Evolutionary conservation across 1,140 invertebrate species (phyloP), one percentile per base, ranked within the genome.

Genomic region (Atta cephalotes): DNA sequence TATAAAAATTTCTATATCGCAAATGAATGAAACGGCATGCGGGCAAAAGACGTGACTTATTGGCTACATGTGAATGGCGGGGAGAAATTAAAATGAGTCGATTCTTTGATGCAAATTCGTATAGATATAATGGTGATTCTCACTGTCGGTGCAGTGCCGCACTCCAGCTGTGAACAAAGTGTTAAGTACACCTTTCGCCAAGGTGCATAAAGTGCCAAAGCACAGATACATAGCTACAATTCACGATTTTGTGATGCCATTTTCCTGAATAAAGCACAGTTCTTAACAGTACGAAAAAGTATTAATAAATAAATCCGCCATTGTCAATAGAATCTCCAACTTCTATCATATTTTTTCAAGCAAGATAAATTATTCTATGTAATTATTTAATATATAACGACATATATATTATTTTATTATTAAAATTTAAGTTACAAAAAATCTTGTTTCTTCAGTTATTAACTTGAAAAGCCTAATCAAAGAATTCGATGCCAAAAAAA

Each of bases 91-190:
- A 91, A 88, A 93, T 92, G 89, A 92, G 35, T 88, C 35, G 25
- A 74, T 71, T 39, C 39, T 63, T 86, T 63, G 80, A 87, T 79
- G 66, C 89, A 87, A 70, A 85, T 91, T 79, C 90, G 82, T 89
- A 87, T 82, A 90, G 90, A 84, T 90, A 91, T 89, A 80, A 89
- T 91, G 88, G 92, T 92, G 91, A 88, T 87, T 94, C 92, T 95
- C 93, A 93, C 93, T 92, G 92, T 93, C 85, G 91, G 93, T 95
- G 93, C 94, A 94, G 93, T 94, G 92, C 94, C 81, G 92, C 92
- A 93, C 92, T 92, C 92, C 92, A 93, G 93, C 93, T 95, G 92
- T 93, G 93, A 93, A 95, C 92, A 94, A 94, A 93, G 93, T 94
- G 92, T 95, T 94, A 93, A 89, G 87, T 93, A 92, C 92, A 94